Evolutionary conservation across 2,797 vertebrate genomes (phyloP), one percentile per base, ranked within the genome.

Genomic region (Catostomus latipinnis): DNA sequence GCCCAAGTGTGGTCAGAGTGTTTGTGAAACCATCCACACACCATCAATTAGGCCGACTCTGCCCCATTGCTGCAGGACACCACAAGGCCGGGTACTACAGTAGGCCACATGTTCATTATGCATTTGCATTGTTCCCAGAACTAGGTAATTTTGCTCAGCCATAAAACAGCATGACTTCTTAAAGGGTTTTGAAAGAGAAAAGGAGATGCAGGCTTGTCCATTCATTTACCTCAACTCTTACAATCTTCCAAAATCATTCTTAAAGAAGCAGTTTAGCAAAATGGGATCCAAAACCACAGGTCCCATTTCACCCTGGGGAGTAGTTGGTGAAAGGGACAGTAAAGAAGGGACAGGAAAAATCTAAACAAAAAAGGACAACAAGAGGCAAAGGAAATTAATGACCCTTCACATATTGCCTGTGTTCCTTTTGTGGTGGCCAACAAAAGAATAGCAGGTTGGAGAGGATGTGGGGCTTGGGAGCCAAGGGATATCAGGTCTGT

Each of bases 361-460:
- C 75, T 78, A 71, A 61, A 83, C 72, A 74, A 66, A 63, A 72
- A 71, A 80, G 71, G 87, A 91, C 88, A 78, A 79, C 90, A 88
- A 90, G 91, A 93, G 89, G 90, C 86, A 91, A 92, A 92, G 87
- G 87, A 93, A 93, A 92, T 93, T 91, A 95, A 95, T 93, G 94
- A 94, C 90, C 88, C 92, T 92, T 95, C 93, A 91, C 89, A 84
- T 90, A 94, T 93, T 92, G 93, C 93, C 89, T 81, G 88, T 91
- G 87, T 91, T 87, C 88, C 92, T 90, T 95, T 94, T 95, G 94
- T 96, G 91, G 89, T 89, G 86, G 88, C 89, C 90, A 85, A 88
- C 86, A 89, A 89, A 88, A 83, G 75, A 80, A 74, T 91, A 89
- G 86, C 84, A 81, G 81, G 88, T 83, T 81, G 6, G 13, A 14